A percentile compares a stretch with the other conserved stretches of the same genome.
These are phyloP conservation scores for Xiphophorus maculatus DNA, from an alignment of 2,113 vertebrate genomes.

Conservation along the genomic window DNA sequence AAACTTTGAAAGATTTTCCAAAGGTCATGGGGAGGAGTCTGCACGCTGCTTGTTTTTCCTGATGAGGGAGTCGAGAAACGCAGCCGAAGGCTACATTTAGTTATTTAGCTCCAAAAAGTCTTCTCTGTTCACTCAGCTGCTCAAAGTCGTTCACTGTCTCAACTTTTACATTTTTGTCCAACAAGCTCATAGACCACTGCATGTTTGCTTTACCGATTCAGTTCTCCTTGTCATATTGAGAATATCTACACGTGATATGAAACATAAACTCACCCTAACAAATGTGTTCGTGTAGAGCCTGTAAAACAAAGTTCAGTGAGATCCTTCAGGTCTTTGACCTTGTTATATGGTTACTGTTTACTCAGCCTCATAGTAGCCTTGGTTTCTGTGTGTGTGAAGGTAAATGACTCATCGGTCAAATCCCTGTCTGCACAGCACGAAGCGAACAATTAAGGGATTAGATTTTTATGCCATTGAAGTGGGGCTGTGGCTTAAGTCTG, in stretches of 20 bases:
- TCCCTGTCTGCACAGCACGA: slow-evolving; percentile 13
- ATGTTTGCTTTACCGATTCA: not conserved
- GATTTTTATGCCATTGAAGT: too few species aligned
- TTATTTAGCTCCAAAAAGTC: not conserved
- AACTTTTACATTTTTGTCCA: not conserved
- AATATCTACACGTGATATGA: not conserved
- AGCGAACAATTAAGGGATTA: too few species aligned
- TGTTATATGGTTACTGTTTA: slow-evolving; percentile 66
- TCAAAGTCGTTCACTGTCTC: not conserved
- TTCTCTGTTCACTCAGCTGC: not conserved
- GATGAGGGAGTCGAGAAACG: not conserved
- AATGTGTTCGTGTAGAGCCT: slow-evolving; percentile 1
- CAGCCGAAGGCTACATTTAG: not conserved
- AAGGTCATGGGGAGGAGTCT: slow-evolving; percentile 74
- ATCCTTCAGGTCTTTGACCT: slow-evolving; percentile 55
- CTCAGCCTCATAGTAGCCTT: slow-evolving; percentile 47
- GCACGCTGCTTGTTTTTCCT: slow-evolving; percentile 1
- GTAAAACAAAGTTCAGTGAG: slow-evolving; percentile 28
- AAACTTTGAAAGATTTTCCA: slow-evolving; percentile 40
- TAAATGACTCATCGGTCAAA: slow-evolving; percentile 69
- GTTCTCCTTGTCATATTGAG: not conserved
- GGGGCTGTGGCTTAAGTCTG: too few species aligned
- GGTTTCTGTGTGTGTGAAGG: slow-evolving; percentile 20
- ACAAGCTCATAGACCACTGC: too few species aligned
- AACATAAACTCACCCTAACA: not conserved